These are phyloP conservation scores for Craniophora ligustri DNA, from an alignment of 2,888 invertebrate species.

Conservation along the genomic window DNA sequence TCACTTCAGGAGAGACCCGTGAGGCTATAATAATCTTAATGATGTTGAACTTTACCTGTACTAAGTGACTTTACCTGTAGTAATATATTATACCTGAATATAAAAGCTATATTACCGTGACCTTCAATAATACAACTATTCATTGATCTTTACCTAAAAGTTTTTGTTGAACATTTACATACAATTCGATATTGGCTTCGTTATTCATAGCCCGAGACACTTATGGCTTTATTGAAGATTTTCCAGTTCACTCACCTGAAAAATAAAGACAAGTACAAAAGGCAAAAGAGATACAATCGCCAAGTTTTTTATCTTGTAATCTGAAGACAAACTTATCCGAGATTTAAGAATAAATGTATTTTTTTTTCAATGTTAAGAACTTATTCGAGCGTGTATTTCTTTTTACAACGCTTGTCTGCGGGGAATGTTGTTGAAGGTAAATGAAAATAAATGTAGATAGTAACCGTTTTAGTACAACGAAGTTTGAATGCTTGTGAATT, in stretches of 20 bases:
- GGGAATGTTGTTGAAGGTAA: not conserved
- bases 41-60: too few species aligned
- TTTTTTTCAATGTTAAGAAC: constrained; percentile 8
- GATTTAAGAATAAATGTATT: constrained; percentile 8
- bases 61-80: not conserved
- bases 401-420: not conserved
- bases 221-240: constrained; percentile 35
- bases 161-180: not conserved
- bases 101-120: not conserved
- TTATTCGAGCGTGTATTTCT: constrained; percentile 1
- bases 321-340: constrained; percentile 1
- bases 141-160: not conserved
- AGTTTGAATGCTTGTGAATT: too few species aligned
- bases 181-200: not conserved
- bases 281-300: not conserved
- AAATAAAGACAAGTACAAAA: constrained; percentile 27
- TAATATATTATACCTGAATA: not conserved
- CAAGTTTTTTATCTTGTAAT: not conserved
- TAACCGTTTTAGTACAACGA: not conserved
- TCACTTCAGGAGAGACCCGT: too few species aligned
- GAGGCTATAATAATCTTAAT: too few species aligned
- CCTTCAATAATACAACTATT: not conserved
- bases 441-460: not conserved
- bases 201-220: constrained; percentile 26
- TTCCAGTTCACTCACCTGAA: constrained; percentile 40